Evolutionary conservation across 2,888 invertebrate genomes (phyloP), one percentile per base, ranked within the genome.

Genomic region (Cryptus viduatorius): DNA sequence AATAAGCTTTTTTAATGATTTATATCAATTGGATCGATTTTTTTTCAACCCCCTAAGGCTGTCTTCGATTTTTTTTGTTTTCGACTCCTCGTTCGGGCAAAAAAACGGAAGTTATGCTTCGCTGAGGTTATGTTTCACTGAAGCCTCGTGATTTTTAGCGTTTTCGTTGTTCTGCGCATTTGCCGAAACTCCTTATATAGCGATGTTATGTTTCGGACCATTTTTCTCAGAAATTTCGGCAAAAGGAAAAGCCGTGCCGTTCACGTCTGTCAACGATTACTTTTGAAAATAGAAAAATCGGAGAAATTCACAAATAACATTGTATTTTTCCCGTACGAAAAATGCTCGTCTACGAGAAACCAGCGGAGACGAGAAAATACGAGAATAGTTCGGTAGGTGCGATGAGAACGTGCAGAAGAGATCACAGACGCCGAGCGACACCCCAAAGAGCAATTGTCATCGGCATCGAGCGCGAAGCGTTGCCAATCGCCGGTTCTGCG

Each of bases 391-490:
- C n/a, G 46, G n/a, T 8, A 56, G 65, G 67, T 72, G 64, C 71
- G 82, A 76, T 56, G 61, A 84, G 79, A 79, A 76, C 75, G 76
- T 71, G 76, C 44, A 75, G 78, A 69, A 72, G 53, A 68, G 69
- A 81, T 82, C 79, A 61, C 59, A 67, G 76, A 59, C 50, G 7
- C 64, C 64, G 72, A 67, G 8, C 78, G 76, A 78, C 82, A 76
- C 82, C 75, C 82, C 80, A 67, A 79, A 75, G 69, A 65, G 19
- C 83, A 79, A 83, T 83, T 82, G 83, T 82, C 83, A 80, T 78
- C 68, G 78, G 61, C 67, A 68, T 31, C 42, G 75, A 83, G 83
- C 83, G 85, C 85, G 83, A 85, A 85, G 83, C 83, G 85, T 81
- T 77, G 75, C 83, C 68, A 83, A 83, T 83, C 78, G 83, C 31